phyloP scores from a whole-genome alignment of 2,888 invertebrate species.

The Lucinisca nassula region DNA sequence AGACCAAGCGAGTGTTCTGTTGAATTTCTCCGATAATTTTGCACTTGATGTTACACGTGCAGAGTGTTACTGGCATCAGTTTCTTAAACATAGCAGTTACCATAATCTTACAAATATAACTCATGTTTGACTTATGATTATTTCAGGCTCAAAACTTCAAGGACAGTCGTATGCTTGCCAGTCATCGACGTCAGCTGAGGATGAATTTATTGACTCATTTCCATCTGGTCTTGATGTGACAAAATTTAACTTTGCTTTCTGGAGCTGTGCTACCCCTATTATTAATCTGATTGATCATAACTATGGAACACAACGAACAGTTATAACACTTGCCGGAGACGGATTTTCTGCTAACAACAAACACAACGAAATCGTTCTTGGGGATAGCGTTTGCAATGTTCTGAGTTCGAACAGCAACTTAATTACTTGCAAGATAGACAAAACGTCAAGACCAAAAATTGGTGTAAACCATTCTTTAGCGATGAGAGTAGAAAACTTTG shows the following conservation, averaged over 20 bases:
- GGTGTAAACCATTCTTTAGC: conserved; percentile 63
- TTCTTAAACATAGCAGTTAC: too few species aligned
- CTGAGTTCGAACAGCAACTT: conserved; percentile 15
- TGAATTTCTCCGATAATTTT: too few species aligned
- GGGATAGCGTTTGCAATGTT: conserved; percentile 56
- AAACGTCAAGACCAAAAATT: conserved; percentile 47
- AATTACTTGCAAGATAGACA: conserved; percentile 58
- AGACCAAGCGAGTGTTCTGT: too few species aligned
- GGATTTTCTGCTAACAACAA: conserved; percentile 71
- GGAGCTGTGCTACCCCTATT: conserved; percentile 70
- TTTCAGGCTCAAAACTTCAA: conserved; percentile 66
- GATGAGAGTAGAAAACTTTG: conserved; percentile 67
- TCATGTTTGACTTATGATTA: too few species aligned
- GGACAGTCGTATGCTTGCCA: conserved; percentile 60
- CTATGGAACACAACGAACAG: conserved; percentile 72
- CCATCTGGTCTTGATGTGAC: conserved; percentile 40
- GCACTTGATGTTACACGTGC: too few species aligned
- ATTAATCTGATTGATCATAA: conserved; percentile 55
- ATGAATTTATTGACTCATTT: conserved; percentile 61
- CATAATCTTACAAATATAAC: too few species aligned
- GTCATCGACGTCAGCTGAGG: conserved; percentile 41
- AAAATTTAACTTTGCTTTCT: conserved; percentile 75
- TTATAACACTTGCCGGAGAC: conserved; percentile 67
- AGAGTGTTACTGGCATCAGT: too few species aligned
- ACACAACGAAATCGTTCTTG: conserved; percentile 76